These are phyloP conservation scores for Poeciliopsis paucimaculata DNA, from an alignment of 2,797 vertebrate genomes.

Conservation along the genomic window DNA sequence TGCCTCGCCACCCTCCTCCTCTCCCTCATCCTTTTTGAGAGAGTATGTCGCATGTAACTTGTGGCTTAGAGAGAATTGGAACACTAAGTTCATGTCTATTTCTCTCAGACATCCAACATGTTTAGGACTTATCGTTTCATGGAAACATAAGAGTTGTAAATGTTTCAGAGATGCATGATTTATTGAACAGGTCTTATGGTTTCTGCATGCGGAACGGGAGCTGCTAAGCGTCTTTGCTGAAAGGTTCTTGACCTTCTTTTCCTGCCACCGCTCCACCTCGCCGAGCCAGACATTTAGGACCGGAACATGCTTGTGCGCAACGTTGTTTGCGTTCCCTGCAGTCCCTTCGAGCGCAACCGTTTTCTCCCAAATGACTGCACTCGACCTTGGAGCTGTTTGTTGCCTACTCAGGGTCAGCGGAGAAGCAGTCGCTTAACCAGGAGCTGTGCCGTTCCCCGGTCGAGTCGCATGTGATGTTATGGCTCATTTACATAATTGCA, in stretches of 20 bases:
- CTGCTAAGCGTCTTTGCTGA: slow-evolving; percentile 53
- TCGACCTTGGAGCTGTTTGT: slow-evolving; percentile 42
- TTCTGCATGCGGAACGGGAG: slow-evolving; percentile 52
- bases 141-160: slow-evolving; percentile 72
- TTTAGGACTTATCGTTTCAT: slow-evolving; percentile 76
- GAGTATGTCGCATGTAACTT: slow-evolving; percentile 68
- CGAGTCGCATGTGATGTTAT: slow-evolving; percentile 9
- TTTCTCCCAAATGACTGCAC: slow-evolving; percentile 19
- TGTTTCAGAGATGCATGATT: slow-evolving; percentile 75
- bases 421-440: slow-evolving; percentile 9
- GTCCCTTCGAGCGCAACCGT: slow-evolving; percentile 29
- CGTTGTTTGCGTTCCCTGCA: slow-evolving; percentile 10
- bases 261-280: slow-evolving; percentile 7
- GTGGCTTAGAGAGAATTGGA: slow-evolving; percentile 73
- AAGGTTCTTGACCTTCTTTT: slow-evolving; percentile 42
- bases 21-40: slow-evolving; percentile 29
- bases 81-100: slow-evolving; percentile 70
- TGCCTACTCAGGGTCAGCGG: slow-evolving; percentile 35
- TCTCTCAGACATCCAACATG: slow-evolving; percentile 68
- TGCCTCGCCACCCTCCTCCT: background rate
- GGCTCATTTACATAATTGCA: slow-evolving; percentile 23
- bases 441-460: slow-evolving; percentile 16
- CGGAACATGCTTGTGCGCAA: slow-evolving; percentile 18
- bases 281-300: slow-evolving; percentile 29
- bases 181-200: slow-evolving; percentile 67